These are phyloP conservation scores for Drosophila quadrilineata DNA, from an alignment of 1,140 invertebrate genomes.

Conservation along the genomic window DNA sequence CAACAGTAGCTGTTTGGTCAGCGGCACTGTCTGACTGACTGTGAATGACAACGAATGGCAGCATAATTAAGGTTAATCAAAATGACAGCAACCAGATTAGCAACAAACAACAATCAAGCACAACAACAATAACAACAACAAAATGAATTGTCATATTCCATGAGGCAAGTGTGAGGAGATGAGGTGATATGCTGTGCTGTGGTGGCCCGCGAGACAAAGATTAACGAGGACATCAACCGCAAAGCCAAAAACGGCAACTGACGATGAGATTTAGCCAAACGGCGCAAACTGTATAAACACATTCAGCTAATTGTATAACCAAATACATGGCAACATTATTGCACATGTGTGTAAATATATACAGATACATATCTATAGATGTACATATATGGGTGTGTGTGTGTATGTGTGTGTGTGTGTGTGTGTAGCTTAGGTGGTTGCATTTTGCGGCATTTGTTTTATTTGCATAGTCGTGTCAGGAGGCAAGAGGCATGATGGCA, in stretches of 20 bases:
- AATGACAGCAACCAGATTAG: slow-evolving; percentile 46
- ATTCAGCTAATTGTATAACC: slow-evolving; percentile 30
- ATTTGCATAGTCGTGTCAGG: slow-evolving; percentile 14
- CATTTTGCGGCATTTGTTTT: slow-evolving; percentile 20
- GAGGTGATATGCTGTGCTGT: too few species aligned
- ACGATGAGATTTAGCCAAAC: slow-evolving; percentile 27
- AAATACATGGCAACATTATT: slow-evolving; percentile 22
- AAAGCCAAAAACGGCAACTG: slow-evolving; percentile 2
- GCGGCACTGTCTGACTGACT: slow-evolving; percentile 20
- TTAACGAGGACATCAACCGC: slow-evolving; percentile 59
- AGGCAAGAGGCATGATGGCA: neutral
- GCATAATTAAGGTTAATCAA: slow-evolving; percentile 75
- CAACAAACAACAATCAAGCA: too few species aligned
- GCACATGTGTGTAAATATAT: neutral
- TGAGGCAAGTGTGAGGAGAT: slow-evolving; percentile 30
- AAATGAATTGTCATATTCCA: slow-evolving; percentile 45
- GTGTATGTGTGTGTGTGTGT: neutral
- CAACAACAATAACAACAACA: neutral
- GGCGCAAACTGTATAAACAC: slow-evolving; percentile 7
- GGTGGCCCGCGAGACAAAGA: slow-evolving; percentile 28
- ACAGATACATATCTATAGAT: too few species aligned
- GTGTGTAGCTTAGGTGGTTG: slow-evolving; percentile 7
- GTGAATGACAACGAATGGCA: slow-evolving; percentile 44
- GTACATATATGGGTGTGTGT: too few species aligned
- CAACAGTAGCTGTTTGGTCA: neutral